phyloP scores from a whole-genome alignment of 2,113 vertebrate genomes.

The Boulengeromyrus knoepffleri region DNA sequence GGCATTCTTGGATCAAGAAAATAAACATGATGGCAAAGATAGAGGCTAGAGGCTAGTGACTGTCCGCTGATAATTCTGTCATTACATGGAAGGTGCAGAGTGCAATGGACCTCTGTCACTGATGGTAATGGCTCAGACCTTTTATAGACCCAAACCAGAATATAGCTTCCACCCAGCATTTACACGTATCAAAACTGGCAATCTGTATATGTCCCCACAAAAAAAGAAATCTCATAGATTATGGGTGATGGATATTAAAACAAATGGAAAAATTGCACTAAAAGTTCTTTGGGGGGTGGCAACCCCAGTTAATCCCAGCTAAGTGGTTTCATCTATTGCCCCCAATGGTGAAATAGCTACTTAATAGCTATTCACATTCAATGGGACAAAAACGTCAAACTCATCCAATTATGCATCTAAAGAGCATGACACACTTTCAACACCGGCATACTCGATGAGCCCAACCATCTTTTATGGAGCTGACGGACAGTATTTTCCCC shows the following conservation, averaged over 20 bases:
- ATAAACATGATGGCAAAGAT: not conserved
- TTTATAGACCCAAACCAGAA: not conserved
- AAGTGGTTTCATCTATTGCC: not conserved
- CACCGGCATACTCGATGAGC: not conserved
- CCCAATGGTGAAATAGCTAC: not conserved
- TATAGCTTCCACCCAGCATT: not conserved
- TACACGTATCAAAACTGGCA: not conserved
- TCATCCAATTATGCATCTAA: not conserved
- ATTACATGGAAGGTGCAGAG: not conserved
- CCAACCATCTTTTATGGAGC: not conserved
- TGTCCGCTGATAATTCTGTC: not conserved
- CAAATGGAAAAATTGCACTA: not conserved
- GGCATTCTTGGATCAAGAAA: not conserved
- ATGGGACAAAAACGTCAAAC: not conserved
- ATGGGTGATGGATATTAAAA: not conserved
- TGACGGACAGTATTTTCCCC: not conserved
- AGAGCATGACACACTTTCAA: not conserved
- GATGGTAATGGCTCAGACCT: not conserved
- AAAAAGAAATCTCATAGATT: not conserved
- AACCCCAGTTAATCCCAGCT: not conserved
- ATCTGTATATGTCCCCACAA: not conserved
- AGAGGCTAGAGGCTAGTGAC: not conserved
- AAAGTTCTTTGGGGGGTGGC: not conserved
- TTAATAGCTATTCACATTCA: not conserved
- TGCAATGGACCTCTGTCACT: not conserved